These are phyloP conservation scores for Schizothorax lantsangensis DNA, from an alignment of 2,797 vertebrate genomes.

Conservation along the genomic window DNA sequence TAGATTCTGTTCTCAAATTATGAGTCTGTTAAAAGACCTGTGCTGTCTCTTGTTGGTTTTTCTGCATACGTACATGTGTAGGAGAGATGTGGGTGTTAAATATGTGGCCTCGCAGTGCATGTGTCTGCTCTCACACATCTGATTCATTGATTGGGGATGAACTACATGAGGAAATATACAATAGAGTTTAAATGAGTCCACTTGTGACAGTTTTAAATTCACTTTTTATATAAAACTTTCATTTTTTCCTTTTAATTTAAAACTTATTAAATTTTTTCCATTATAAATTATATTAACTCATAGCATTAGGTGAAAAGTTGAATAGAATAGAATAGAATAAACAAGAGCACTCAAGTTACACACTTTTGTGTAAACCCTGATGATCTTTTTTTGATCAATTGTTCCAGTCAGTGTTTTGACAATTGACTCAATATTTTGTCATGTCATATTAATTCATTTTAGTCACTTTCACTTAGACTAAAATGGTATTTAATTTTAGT, in stretches of 20 bases:
- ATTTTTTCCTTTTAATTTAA: neutral
- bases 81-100: conserved; percentile 25
- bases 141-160: neutral
- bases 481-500: neutral
- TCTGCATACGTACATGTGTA: conserved; percentile 23
- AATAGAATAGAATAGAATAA: neutral
- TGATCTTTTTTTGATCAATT: neutral
- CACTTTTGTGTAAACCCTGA: neutral
- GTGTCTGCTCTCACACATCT: neutral
- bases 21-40: neutral
- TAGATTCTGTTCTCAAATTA: neutral
- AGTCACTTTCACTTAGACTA: neutral
- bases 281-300: too few relatives aligned
- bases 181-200: neutral
- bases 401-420: neutral
- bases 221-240: neutral
- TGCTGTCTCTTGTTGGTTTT: conserved; percentile 1
- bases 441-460: neutral
- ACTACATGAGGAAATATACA: neutral
- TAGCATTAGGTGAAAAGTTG: neutral
- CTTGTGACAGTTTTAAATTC: neutral
- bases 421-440: neutral
- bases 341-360: neutral
- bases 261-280: too few relatives aligned
- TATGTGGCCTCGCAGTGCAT: neutral